A percentile compares a stretch with the other conserved stretches of the same genome.
Conservation (phyloP, 1,140 invertebrate species). For the Drosophila bocqueti region DNA sequence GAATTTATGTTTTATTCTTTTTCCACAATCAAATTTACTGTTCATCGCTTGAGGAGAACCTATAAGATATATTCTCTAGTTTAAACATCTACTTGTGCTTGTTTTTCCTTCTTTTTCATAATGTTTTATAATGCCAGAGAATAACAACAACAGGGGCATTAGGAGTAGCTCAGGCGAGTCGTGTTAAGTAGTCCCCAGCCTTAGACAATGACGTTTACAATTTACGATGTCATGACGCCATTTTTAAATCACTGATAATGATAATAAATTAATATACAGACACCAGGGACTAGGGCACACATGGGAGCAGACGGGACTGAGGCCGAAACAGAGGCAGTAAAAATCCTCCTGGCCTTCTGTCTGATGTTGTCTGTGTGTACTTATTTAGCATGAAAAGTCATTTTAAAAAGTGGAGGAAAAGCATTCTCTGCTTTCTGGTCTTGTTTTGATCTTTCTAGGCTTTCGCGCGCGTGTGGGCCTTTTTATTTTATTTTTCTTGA, state of each 20-base stretch:
- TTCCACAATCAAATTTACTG: slow-evolving; percentile 9
- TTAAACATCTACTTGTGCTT: slow-evolving; percentile 11
- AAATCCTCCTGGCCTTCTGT: background rate
- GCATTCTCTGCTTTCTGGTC: slow-evolving; percentile 34
- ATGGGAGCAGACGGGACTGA: slow-evolving; percentile 23
- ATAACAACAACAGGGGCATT: slow-evolving; percentile 46
- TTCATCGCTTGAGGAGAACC: slow-evolving; percentile 7
- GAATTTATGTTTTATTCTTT: slow-evolving; percentile 11
- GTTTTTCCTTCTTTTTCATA: slow-evolving; percentile 9
- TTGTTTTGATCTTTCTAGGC: slow-evolving; percentile 59
- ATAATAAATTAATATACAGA: slow-evolving; percentile 83
- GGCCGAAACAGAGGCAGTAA: slow-evolving; percentile 24
- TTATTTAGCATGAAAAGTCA: slow-evolving; percentile 83
- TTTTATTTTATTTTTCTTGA: slow-evolving; percentile 15
- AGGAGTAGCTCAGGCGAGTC: slow-evolving; percentile 21
- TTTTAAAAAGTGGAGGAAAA: slow-evolving; percentile 70
- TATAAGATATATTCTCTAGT: slow-evolving; percentile 23
- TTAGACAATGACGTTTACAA: slow-evolving; percentile 72
- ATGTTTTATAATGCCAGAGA: slow-evolving; percentile 26
- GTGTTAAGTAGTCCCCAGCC: slow-evolving; percentile 75
- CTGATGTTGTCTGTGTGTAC: slow-evolving; percentile 59
- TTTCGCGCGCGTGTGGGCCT: slow-evolving; percentile 17
- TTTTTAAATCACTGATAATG: slow-evolving; percentile 84
- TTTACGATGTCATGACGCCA: slow-evolving; percentile 81
- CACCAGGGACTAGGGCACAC: slow-evolving; percentile 44